phyloP scores from a whole-genome alignment of 1,140 invertebrate genomes.

The Papilio machaon region DNA sequence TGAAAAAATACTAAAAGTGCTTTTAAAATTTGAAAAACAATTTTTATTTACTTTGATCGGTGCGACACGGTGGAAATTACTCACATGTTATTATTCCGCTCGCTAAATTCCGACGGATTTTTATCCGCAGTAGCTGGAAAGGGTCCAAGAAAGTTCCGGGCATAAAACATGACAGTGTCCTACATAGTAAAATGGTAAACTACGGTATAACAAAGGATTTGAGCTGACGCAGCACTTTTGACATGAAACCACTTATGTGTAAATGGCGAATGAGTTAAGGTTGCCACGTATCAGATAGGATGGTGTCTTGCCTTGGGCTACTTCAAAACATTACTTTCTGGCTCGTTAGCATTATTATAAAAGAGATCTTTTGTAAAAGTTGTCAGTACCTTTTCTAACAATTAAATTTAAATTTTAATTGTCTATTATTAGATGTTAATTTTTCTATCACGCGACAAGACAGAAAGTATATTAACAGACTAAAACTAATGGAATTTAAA shows the following conservation, averaged over 20 bases:
- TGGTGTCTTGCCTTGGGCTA: constrained; percentile 1
- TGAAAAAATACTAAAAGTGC: not conserved
- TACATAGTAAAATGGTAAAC: constrained; percentile 58
- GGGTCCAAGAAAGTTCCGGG: constrained; percentile 58
- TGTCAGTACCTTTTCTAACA: not conserved
- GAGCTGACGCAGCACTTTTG: constrained; percentile 51
- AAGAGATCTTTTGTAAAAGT: not conserved
- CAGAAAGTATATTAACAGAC: not conserved
- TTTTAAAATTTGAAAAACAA: constrained; percentile 34
- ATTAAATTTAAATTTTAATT: not conserved
- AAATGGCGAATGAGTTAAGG: constrained; percentile 46
- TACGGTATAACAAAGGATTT: constrained; percentile 56
- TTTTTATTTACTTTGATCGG: constrained; percentile 41
- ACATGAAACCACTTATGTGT: constrained; percentile 56
- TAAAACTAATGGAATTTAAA: not conserved
- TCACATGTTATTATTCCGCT: constrained; percentile 50
- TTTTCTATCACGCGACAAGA: no score
- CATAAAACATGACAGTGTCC: constrained; percentile 57
- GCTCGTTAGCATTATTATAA: not conserved
- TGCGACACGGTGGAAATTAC: constrained; percentile 44
- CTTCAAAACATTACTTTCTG: not conserved
- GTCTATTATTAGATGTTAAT: no score
- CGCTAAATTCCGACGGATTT: constrained; percentile 57
- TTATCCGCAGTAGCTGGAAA: constrained; percentile 53
- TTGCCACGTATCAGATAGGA: constrained; percentile 31